Evolutionary conservation across 2,888 invertebrate species (phyloP), one percentile per base, ranked within the genome.

Genomic region (Tortricodes alternella): DNA sequence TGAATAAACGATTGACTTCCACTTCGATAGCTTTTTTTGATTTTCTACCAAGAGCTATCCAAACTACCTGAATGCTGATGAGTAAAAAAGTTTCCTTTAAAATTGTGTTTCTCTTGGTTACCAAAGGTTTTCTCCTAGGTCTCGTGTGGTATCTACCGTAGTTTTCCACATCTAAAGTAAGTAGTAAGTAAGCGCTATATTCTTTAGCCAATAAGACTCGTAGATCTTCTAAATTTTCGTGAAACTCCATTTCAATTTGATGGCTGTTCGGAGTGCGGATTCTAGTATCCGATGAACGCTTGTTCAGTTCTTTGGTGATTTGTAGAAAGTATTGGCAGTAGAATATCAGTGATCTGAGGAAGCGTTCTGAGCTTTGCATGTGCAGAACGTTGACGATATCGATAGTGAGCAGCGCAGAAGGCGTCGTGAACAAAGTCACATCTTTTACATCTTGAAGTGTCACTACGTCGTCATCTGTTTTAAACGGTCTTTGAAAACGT

Each of bases 321-420:
- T 57, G 57, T n/a, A 57, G 4, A 7, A 23, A 57, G 8, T 57
- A 57, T 21, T 57, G 57, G 9, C 57, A 57, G 46, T 57, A 57
- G 15, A 51, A 51, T 38, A 57, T 57, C 1, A 51, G 24, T 11
- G 51, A 46, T 51, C 57, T 38, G 0, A 57, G 34, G n/a, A 57
- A 46, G 1, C 51, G 46, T 0, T 57, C 39, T 1, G 39, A 51
- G 7, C 23, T 8, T n/a, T 51, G 41, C 11, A 34, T 23, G 27
- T 57, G 57, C 2, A 57, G 13, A 9, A 46, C 15, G n/a, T 46
- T 18, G 2, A 57, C 21, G 9, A 57, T 13, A 8, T 23, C 19
- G 0, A 16, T 9, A 5, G 5, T 57, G 13, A 57, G 24, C 3
- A 57, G 16, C 1, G 23, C 32, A 9, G 19, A 4, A 7, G 57